These are phyloP conservation scores for Margarornis squamiger DNA, from an alignment of 2,797 vertebrate species.

Conservation along the genomic window DNA sequence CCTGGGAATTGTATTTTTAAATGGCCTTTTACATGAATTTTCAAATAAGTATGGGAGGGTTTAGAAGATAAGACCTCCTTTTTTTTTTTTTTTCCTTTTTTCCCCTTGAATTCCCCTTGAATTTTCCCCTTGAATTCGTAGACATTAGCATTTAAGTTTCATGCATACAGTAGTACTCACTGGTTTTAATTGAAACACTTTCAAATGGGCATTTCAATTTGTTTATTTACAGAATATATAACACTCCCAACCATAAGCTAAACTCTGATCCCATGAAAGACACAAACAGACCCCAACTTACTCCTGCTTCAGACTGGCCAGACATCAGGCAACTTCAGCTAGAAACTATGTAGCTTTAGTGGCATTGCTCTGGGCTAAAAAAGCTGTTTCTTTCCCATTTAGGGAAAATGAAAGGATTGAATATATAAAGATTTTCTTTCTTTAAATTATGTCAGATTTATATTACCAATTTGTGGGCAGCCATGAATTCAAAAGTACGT, in stretches of 20 bases:
- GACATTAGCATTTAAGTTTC: background rate
- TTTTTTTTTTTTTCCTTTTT: background rate
- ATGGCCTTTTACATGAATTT: background rate
- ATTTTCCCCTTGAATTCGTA: background rate
- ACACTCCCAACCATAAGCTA: background rate
- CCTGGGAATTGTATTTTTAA: background rate
- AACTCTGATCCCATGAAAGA: background rate
- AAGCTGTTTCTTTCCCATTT: background rate
- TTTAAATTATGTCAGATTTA: fast-evolving
- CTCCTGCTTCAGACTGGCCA: background rate
- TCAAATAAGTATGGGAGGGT: background rate
- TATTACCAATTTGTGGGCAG: background rate
- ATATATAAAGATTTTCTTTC: background rate
- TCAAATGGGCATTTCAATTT: background rate
- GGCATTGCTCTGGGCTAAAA: background rate
- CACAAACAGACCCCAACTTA: background rate
- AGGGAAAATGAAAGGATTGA: background rate
- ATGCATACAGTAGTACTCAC: background rate
- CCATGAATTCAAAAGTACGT: background rate
- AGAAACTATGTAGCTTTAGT: background rate
- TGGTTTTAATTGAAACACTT: background rate
- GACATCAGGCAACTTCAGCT: background rate
- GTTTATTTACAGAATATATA: background rate
- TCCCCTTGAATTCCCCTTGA: too few species aligned
- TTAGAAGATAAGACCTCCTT: background rate